A percentile compares a stretch with the other conserved stretches of the same genome.
phyloP scores from a whole-genome alignment of 2,113 vertebrate genomes.

The Pollimyrus isidori region DNA sequence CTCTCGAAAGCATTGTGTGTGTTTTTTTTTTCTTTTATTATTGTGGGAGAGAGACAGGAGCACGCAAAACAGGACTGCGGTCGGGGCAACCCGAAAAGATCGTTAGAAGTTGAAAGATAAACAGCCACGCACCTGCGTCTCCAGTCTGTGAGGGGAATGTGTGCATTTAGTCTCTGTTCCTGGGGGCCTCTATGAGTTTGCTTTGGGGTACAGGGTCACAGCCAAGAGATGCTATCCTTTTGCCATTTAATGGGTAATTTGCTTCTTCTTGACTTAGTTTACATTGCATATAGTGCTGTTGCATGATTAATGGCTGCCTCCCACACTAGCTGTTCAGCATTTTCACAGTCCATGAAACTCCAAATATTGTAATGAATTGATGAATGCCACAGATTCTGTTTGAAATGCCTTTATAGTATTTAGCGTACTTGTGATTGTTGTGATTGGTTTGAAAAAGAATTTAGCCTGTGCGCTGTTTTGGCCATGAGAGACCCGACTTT shows the following conservation, averaged over 20 bases:
- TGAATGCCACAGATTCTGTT: neutral
- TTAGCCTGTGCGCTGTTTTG: neutral
- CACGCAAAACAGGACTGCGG: constrained; percentile 56
- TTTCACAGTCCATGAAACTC: neutral
- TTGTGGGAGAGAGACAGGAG: constrained; percentile 38
- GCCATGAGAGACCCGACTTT: neutral
- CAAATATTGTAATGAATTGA: neutral
- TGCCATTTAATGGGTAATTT: neutral
- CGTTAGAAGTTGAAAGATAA: constrained; percentile 57
- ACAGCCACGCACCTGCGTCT: constrained; percentile 60
- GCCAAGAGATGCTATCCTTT: neutral
- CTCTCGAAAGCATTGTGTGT: constrained; percentile 58
- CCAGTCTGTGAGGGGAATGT: constrained; percentile 36
- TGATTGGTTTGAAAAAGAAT: neutral
- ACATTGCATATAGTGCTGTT: neutral
- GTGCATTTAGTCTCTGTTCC: constrained; percentile 5
- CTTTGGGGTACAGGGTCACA: constrained; percentile 20
- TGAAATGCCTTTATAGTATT: neutral
- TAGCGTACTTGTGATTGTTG: neutral
- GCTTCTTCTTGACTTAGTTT: neutral
- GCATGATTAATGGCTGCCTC: neutral
- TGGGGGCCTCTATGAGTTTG: constrained; percentile 27
- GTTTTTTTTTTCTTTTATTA: constrained; percentile 52
- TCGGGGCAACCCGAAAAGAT: constrained; percentile 58
- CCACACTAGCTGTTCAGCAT: neutral